Percentiles rank a stretch among this genome's conserved stretches.
Evolutionary conservation across 35 echinoderm and acorn worm genomes (phyloP).

Genomic region (Hemicentrotus pulcherrimus): DNA sequence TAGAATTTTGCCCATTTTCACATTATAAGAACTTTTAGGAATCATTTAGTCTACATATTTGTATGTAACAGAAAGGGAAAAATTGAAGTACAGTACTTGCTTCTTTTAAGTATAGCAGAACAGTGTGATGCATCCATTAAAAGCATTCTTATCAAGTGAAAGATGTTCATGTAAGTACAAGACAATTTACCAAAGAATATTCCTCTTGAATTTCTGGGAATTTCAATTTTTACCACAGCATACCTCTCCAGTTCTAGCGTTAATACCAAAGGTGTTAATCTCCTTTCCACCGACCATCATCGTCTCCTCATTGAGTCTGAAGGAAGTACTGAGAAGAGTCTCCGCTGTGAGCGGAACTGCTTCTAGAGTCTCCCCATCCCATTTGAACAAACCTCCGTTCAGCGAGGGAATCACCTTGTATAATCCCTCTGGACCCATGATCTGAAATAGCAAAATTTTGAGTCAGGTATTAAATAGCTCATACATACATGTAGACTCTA

Average conservation of each 20-base stretch:
- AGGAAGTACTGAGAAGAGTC: slow-evolving; percentile 82
- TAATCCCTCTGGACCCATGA: slow-evolving; percentile 58
- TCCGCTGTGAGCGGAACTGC: slow-evolving; percentile 82
- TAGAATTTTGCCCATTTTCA: no score
- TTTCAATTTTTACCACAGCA: not conserved
- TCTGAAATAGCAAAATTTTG: slow-evolving; percentile 1
- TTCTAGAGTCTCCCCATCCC: slow-evolving; percentile 78
- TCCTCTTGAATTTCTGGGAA: no score
- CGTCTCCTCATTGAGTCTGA: slow-evolving; percentile 82
- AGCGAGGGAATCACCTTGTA: slow-evolving; percentile 86
- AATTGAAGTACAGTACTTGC: no score
- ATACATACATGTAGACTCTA: no score
- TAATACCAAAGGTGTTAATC: slow-evolving; percentile 87
- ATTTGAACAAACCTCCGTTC: slow-evolving; percentile 83
- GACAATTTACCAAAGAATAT: no score
- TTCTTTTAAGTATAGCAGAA: no score
- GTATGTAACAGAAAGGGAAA: no score
- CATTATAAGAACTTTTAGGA: no score
- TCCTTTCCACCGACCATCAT: slow-evolving; percentile 91
- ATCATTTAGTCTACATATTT: no score
- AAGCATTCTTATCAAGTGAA: no score
- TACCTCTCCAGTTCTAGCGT: slow-evolving; percentile 91
- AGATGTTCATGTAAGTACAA: no score
- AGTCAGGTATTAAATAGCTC: not conserved
- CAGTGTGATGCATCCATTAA: no score